Conservation (phyloP, 2,888 invertebrate genomes). For the Desoria tigrina region DNA sequence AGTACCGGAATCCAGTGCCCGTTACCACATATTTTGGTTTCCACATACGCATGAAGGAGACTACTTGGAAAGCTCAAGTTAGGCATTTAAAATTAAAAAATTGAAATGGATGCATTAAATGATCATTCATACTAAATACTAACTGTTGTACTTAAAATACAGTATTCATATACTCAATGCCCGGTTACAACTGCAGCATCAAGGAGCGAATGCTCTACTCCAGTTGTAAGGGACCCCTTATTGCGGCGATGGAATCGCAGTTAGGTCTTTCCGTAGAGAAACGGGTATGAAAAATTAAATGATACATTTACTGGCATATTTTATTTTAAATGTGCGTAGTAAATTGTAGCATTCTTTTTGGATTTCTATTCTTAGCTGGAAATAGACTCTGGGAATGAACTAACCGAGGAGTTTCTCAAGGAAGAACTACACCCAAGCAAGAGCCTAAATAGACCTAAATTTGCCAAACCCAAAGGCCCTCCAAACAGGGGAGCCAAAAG, state of each 20-base stretch:
- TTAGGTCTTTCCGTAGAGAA: conserved; percentile 78
- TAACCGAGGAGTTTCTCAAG: conserved; percentile 85
- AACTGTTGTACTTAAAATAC: too few species aligned
- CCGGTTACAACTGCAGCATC: conserved; percentile 91
- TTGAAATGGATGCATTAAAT: conserved; percentile 6
- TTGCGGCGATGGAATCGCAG: conserved; percentile 73
- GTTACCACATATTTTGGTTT: conserved; percentile 89
- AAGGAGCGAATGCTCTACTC: conserved; percentile 99
- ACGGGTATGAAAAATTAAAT: conserved; percentile 67
- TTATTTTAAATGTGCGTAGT: background rate
- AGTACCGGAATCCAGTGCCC: conserved; percentile 80
- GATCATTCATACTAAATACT: too few species aligned
- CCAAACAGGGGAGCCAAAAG: conserved; percentile 88
- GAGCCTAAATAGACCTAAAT: conserved; percentile 82
- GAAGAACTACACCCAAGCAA: conserved; percentile 93
- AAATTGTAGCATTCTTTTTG: background rate
- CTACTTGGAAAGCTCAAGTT: conserved; percentile 79
- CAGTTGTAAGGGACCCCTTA: conserved; percentile 90
- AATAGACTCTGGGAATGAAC: conserved; percentile 83
- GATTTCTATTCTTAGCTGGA: conserved; percentile 69
- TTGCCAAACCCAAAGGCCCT: conserved; percentile 95
- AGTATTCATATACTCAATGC: conserved; percentile 99
- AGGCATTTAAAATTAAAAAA: conserved; percentile 51
- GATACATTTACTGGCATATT: background rate
- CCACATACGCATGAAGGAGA: conserved; percentile 93